Evolutionary conservation across 2,113 vertebrate species (phyloP), one percentile per base, ranked within the genome.

Genomic region (Saimiri boliviensis): DNA sequence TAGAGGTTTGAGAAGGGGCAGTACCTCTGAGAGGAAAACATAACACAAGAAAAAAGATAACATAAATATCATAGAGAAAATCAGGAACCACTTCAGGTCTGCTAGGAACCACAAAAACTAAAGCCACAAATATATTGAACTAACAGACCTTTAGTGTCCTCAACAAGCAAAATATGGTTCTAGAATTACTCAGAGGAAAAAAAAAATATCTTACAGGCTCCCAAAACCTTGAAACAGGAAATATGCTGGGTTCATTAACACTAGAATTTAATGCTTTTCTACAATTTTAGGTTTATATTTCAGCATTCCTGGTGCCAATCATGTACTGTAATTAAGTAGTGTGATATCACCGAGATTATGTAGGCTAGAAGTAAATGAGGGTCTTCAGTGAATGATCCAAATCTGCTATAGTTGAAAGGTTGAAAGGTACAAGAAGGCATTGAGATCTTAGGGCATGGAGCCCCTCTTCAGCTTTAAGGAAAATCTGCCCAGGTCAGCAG

Each of bases 401-500:
- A 96, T 93, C 70, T 96, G 71, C 81, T 87, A 83, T 2, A 66
- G 74, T 47, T 86, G 66, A 87, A 97, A 96, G 56, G 70, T 54
- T 86, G 66, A 87, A 97, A 96, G 56, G 94, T 77, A 60, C 6
- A 10, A 16, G 47, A 84, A 95, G 83, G n/a, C 87, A 47, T 3
- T 81, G 68, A 93, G 68, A 89, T 94, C 42, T 63, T 80, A 85
- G 89, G 91, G 56, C 60, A 77, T 14, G n/a, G 92, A 95, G 63
- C 68, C 80, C 80, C 74, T 89, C 58, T 90, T 91, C 85, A 84
- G 74, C 91, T 92, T 93, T 92, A 79, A 96, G 93, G 89, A 93
- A 97, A 96, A 95, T 97, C 74, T 95, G 63, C 47, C 56, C 84
- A 25, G 89, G 71, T 96, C 96, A 97, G 96, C 93, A 97, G 94